These are phyloP conservation scores for Euplexia lucipara DNA, from an alignment of 2,888 invertebrate species.

Conservation along the genomic window DNA sequence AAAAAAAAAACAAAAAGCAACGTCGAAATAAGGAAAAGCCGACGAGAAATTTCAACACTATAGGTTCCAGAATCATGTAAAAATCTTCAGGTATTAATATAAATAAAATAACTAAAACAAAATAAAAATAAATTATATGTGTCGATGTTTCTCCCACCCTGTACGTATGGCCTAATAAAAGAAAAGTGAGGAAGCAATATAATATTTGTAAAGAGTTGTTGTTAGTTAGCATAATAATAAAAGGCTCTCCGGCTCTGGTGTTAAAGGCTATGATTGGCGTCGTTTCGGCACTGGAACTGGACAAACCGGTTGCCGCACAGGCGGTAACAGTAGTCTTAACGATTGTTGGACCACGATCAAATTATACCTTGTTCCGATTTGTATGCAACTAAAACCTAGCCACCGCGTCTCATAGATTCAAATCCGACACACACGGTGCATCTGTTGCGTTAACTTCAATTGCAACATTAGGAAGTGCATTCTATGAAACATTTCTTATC, in stretches of 20 bases:
- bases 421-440: slow-evolving; percentile 38
- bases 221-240: slow-evolving; percentile 56
- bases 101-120: too few relatives aligned
- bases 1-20: too few relatives aligned
- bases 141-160: too few relatives aligned
- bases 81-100: too few relatives aligned
- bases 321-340: slow-evolving; percentile 87
- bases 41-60: too few relatives aligned
- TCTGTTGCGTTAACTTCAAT: slow-evolving; percentile 53
- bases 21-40: too few relatives aligned
- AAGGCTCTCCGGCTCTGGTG: slow-evolving; percentile 70
- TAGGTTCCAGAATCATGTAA: too few relatives aligned
- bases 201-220: slow-evolving; percentile 42
- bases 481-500: slow-evolving; percentile 22
- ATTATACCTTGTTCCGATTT: slow-evolving; percentile 79
- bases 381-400: slow-evolving; percentile 62
- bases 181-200: slow-evolving; percentile 47
- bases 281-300: slow-evolving; percentile 80
- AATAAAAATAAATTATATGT: too few relatives aligned
- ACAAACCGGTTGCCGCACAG: slow-evolving; percentile 81
- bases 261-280: slow-evolving; percentile 80
- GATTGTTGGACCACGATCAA: slow-evolving; percentile 85
- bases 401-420: slow-evolving; percentile 34
- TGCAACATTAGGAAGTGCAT: slow-evolving; percentile 39
- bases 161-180: not conserved